Base-by-base conservation (phyloP, 2,888 invertebrate species). In the Cecidostiba fungosa region DNA sequence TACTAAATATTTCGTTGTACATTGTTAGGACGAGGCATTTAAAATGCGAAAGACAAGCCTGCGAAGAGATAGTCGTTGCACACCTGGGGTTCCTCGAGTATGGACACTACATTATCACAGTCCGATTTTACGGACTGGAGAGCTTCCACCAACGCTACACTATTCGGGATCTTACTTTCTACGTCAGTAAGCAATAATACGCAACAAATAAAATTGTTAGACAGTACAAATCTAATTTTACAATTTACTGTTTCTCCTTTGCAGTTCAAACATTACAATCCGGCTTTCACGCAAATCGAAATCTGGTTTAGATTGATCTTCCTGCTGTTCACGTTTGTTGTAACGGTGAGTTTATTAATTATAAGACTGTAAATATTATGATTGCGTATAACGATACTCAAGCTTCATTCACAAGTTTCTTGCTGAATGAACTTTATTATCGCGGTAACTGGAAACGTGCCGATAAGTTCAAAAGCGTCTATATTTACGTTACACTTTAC, bases 261-360 rank as follows among this genome's bases (percentile, higher is more conserved):
- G 85, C 95, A 99, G 99, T 98, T 98, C 92, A 98, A 98, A 94
- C 98, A 97, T 3, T 99, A 98, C 94, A 99, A 98, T 94, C 98
- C 98, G 74, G 97, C 97, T 14, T 99, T 99, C 92, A 99, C 99
- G 47, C 98, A 98, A 94, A 97, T 99, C 92, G 99, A 99, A 94
- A 98, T 99, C 87, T 99, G 99, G 98, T 98, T 99, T 93, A 95
- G 99, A 89, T 97, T 99, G 92, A 97, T 99, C 90, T 99, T 99
- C 94, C 94, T 99, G 78, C 94, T 98, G 69, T 95, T 97, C 66
- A 97, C 98, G 1, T 99, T 99, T 93, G 94, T 96, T 85, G 96
- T 97, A 59, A 96, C 97, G 89, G 98, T 98, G 95, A 96, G 96
- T n/a, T 59, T 12, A 43, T 43, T 19, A 59, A 59, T 59, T 59